Evolutionary conservation across 2,888 invertebrate genomes (phyloP).

Genomic region (Amiota communis): DNA sequence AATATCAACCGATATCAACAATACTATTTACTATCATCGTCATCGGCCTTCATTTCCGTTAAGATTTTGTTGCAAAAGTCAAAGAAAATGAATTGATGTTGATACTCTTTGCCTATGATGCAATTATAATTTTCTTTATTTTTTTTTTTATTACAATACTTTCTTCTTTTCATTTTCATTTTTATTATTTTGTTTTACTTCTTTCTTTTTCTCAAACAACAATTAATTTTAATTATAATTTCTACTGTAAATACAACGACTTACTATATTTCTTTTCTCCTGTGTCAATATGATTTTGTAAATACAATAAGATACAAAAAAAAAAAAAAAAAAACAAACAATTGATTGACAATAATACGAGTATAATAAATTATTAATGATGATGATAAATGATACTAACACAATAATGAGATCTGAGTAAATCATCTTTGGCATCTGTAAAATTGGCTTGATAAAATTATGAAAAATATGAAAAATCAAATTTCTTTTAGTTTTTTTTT

Average conservation of each 20-base stretch:
- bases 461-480: background rate
- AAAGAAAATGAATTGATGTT: slow-evolving; percentile 66
- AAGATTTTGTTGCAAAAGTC: slow-evolving; percentile 67
- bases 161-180: slow-evolving; percentile 14
- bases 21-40: too few species aligned
- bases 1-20: too few species aligned
- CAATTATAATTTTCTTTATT: slow-evolving; percentile 52
- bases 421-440: background rate
- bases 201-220: slow-evolving; percentile 1
- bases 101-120: slow-evolving; percentile 72
- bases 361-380: too few species aligned
- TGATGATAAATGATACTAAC: too few species aligned
- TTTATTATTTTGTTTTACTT: slow-evolving; percentile 32
- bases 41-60: slow-evolving; percentile 69
- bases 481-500: background rate
- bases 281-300: slow-evolving; percentile 21
- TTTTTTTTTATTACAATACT: slow-evolving; percentile 24
- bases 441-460: background rate
- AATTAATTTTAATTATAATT: slow-evolving; percentile 11
- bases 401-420: background rate
- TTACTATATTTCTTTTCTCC: background rate
- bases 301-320: background rate
- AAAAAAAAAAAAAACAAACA: background rate
- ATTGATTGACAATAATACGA: too few species aligned
- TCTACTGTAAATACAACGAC: slow-evolving; percentile 44